Base-by-base conservation (phyloP, 2,797 vertebrate species). In the Takifugu ocellatus region DNA sequence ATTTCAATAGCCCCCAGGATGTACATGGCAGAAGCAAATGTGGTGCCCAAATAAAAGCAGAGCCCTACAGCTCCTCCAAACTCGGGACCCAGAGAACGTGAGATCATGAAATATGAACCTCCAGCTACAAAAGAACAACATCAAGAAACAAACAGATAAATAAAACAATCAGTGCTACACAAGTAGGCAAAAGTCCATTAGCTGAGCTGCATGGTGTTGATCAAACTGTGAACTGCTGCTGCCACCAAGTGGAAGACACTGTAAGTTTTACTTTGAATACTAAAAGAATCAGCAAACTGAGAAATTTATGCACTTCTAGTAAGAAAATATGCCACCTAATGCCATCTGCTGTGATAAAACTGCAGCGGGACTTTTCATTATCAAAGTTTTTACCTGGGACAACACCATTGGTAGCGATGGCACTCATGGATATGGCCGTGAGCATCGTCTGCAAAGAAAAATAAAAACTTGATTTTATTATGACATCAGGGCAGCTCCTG, bases 71-170 rank as follows among this genome's bases (percentile, higher is more conserved):
- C 97, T 63, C 97, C 97, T 72, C 97, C 97, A 82, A 99, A 99
- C 83, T 99, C 97, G 16, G 97, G 97, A 9, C 97, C 97, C 75
- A 99, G 83, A 0, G 97, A 99, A 17, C 97, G 94, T 1, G 97
- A 99, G 66, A 99, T 99, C 97, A 99, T 99, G 84, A 99, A 99
- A 77, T 99, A 99, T 6, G 97, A 96, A 49, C 97, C 97, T 54
- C 97, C 97, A 83, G 97, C 97, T 99, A 66, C 44, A 21, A 14
- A 2, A 39, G 3, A 39, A 39, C 36, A 39, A 29, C 4, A 29
- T 7, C 27, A 39, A 39, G 2, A 39, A 36, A 36, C 11, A 12
- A 11, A 2, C 7, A 36, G 12, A 39, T 39, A 12, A 21, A 21
- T 3, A 14, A 14, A 39, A 39, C 4, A 39, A 39, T 5, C 4